Evolutionary conservation across 2,888 invertebrate species (phyloP).

Genomic region (Philhelius pedissequus): DNA sequence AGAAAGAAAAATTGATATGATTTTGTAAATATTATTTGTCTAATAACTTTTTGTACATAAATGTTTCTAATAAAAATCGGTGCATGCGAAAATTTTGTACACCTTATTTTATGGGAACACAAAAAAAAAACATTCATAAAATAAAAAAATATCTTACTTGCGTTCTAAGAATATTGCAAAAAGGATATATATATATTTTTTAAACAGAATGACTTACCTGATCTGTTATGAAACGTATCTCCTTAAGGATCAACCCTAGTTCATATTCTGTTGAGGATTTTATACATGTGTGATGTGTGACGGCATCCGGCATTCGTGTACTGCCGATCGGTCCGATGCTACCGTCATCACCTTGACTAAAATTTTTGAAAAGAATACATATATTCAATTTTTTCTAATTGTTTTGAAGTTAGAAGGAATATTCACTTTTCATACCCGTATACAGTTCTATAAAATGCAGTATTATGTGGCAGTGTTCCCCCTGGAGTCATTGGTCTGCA

Average conservation of each 20-base stretch:
- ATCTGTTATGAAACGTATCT: conserved; percentile 95
- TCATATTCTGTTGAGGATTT: conserved; percentile 91
- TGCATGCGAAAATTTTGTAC: neutral
- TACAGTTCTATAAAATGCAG: conserved; percentile 86
- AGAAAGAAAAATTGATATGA: conserved; percentile 46
- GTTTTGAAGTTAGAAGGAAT: conserved; percentile 29
- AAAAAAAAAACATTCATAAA: neutral
- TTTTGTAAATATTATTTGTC: conserved; percentile 11
- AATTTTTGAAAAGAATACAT: neutral
- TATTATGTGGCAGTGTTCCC: conserved; percentile 81
- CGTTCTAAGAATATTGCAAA: no score
- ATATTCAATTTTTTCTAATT: conserved; percentile 68
- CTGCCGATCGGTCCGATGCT: conserved; percentile 82
- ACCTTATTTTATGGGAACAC: neutral
- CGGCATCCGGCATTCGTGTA: conserved; percentile 86
- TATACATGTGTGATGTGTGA: conserved; percentile 91
- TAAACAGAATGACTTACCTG: conserved; percentile 81
- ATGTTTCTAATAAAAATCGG: neutral
- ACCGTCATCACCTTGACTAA: conserved; percentile 78
- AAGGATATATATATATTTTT: no score
- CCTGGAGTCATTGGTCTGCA: conserved; percentile 85
- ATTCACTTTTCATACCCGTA: conserved; percentile 82
- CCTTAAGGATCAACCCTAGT: conserved; percentile 95
- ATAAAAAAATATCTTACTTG: neutral
- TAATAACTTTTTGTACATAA: neutral